These are phyloP conservation scores for Neogale vison DNA, from an alignment of 2,113 vertebrate genomes.

Conservation along the genomic window DNA sequence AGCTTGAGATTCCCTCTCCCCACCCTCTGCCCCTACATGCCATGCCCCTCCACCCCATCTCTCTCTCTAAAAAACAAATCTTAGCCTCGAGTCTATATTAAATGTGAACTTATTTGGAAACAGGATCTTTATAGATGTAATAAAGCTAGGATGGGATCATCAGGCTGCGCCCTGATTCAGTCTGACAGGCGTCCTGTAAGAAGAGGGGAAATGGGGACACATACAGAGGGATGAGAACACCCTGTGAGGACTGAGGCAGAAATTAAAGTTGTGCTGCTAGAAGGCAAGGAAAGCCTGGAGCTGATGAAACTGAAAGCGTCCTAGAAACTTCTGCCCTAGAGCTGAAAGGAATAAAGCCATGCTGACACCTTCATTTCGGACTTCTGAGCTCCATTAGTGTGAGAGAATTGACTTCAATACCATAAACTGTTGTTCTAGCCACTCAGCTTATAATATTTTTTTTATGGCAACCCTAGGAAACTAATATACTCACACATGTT, in stretches of 20 bases:
- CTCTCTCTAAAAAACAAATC: not conserved
- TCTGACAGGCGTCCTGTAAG: not conserved
- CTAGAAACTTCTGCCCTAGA: too few relatives aligned
- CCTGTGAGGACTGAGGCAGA: not conserved
- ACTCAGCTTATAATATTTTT: not conserved
- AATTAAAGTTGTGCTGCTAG: not conserved
- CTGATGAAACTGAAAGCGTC: not conserved
- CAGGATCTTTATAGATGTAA: not conserved
- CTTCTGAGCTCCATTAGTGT: not conserved
- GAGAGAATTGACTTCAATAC: not conserved
- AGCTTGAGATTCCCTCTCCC: not conserved
- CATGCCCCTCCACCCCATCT: not conserved
- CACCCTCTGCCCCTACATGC: not conserved
- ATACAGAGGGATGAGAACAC: not conserved
- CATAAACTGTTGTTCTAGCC: not conserved
- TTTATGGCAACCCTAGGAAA: not conserved
- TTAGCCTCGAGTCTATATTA: not conserved
- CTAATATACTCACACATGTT: not conserved
- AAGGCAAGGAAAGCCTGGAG: not conserved
- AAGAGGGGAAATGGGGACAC: not conserved
- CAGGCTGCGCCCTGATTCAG: not conserved
- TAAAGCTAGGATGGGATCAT: not conserved
- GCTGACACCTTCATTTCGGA: not conserved
- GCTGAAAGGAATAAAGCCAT: fast-evolving
- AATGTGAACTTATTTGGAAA: constrained; percentile 21